phyloP scores from a whole-genome alignment of 2,888 invertebrate species.

The Andrena camellia region DNA sequence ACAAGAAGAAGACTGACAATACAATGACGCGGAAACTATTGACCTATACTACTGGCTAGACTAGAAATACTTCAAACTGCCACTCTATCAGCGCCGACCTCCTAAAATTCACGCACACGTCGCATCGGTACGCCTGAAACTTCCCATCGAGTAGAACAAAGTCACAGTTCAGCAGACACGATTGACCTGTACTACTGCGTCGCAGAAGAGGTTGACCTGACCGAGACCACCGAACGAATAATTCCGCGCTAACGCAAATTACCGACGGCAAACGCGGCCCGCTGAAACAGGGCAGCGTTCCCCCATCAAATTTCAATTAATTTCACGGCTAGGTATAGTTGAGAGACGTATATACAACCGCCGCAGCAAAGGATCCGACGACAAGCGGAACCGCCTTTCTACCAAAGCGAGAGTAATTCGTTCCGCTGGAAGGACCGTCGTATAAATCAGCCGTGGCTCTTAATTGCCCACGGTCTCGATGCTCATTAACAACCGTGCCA shows the following conservation, averaged over 20 bases:
- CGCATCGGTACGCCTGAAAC: too few species aligned
- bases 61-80: too few species aligned
- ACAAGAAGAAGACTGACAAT: too few species aligned
- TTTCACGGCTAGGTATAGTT: background rate
- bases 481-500: constrained; percentile 20
- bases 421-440: background rate
- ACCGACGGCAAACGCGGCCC: background rate
- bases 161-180: background rate
- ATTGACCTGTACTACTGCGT: constrained; percentile 1
- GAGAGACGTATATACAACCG: background rate
- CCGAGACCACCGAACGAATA: background rate
- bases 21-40: background rate
- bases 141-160: background rate
- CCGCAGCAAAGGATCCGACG: background rate
- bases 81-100: background rate
- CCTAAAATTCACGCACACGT: background rate
- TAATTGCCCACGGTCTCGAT: constrained; percentile 33
- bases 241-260: background rate
- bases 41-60: background rate
- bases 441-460: constrained; percentile 7
- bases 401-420: background rate
- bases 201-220: background rate
- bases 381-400: background rate
- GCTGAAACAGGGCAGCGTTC: background rate
- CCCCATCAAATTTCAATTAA: constrained; percentile 6